These are phyloP conservation scores for Probosciger aterrimus DNA, from an alignment of 2,113 vertebrate species.

Conservation along the genomic window DNA sequence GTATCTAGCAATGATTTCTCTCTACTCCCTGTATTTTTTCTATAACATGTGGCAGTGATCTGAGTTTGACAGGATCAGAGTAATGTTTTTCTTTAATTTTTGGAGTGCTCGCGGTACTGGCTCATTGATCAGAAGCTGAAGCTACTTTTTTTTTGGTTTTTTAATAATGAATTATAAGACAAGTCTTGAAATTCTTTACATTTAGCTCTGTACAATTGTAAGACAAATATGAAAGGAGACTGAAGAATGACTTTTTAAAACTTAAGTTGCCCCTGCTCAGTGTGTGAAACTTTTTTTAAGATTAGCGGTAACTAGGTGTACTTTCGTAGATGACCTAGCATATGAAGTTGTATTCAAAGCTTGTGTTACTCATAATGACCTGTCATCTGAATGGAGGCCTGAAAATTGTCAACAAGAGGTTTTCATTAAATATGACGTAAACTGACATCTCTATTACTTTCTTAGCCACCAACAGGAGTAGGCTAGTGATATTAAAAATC, in stretches of 20 bases:
- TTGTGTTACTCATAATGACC: background rate
- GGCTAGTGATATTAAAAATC: background rate
- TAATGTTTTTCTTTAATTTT: constrained; percentile 9
- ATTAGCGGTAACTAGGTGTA: background rate
- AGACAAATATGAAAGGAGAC: background rate
- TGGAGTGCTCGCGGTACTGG: background rate
- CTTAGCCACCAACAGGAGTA: background rate
- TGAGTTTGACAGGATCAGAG: background rate
- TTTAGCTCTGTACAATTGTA: background rate
- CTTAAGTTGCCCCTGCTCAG: background rate
- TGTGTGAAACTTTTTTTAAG: background rate
- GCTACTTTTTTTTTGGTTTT: background rate
- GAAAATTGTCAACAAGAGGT: background rate
- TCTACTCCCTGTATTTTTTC: background rate
- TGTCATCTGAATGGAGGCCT: background rate
- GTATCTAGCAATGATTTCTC: background rate
- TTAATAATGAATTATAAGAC: background rate
- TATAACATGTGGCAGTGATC: background rate
- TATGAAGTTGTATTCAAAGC: background rate
- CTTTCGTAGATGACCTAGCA: background rate
- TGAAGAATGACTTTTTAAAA: background rate
- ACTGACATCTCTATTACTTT: background rate
- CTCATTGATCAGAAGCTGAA: background rate
- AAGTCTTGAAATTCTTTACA: background rate
- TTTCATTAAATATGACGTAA: background rate